These are phyloP conservation scores for Elmis aenea DNA, from an alignment of 2,888 invertebrate genomes.

Conservation along the genomic window DNA sequence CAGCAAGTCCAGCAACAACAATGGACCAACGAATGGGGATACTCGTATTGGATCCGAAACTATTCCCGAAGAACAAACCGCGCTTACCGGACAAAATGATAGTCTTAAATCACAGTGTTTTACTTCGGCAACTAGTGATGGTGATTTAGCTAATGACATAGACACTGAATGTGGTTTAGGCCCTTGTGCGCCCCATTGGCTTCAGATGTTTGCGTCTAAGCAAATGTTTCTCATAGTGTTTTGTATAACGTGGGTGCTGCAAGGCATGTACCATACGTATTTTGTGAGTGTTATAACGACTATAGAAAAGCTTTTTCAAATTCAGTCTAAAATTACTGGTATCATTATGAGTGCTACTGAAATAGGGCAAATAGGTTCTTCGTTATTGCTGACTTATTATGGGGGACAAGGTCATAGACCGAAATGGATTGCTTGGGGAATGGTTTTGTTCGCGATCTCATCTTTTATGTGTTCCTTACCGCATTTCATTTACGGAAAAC, in stretches of 20 bases:
- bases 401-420: conserved; percentile 90
- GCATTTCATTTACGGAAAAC: conserved; percentile 78
- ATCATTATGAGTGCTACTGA: conserved; percentile 86
- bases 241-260: conserved; percentile 78
- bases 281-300: conserved; percentile 92
- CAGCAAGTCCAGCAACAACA: conserved; percentile 34
- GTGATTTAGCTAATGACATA: conserved; percentile 42
- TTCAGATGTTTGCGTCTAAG: conserved; percentile 77
- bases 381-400: conserved; percentile 80
- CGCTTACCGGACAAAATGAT: conserved; percentile 35
- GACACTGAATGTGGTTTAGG: conserved; percentile 74
- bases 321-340: conserved; percentile 87
- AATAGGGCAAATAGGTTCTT: conserved; percentile 89
- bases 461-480: conserved; percentile 84
- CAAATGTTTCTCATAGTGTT: conserved; percentile 85
- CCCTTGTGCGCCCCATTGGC: conserved; percentile 68
- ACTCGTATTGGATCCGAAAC: conserved; percentile 28
- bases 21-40: conserved; percentile 37
- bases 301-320: conserved; percentile 86
- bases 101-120: conserved; percentile 33
- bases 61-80: conserved; percentile 40
- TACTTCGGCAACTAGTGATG: conserved; percentile 28
- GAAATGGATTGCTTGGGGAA: conserved; percentile 90
- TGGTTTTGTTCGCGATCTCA: conserved; percentile 81
- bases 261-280: conserved; percentile 92